Evolutionary conservation across 2,797 vertebrate species (phyloP), one percentile per base, ranked within the genome.

Genomic region (Eospalax fontanierii): DNA sequence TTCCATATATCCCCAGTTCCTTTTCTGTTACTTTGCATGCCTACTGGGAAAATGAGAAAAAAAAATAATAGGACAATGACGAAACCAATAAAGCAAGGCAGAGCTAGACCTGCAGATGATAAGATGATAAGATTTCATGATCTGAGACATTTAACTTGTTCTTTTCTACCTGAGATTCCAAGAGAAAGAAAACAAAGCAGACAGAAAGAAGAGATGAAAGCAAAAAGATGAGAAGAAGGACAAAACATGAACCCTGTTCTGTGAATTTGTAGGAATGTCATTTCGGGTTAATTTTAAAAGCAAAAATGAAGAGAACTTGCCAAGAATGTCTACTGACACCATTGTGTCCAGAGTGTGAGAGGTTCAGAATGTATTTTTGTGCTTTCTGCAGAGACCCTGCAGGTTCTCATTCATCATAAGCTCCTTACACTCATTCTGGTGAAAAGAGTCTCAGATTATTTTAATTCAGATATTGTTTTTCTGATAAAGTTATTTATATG

Each of bases 401-500:
- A 85, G 33, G 63, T 71, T 65, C 65, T 93, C 71, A 73, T 82
- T 76, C 33, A 26, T 91, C 74, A 71, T 24, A 24, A 21, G n/a
- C 18, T 91, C 21, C 82, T 86, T 82, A 63, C 57, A 50, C 85
- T 80, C 89, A 59, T 16, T 94, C 93, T 90, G 75, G 15, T 73
- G 43, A 35, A 22, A 16, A 95, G 46, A 61, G 0, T 30, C 28
- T 57, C 71, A 43, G 88, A 33, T 93, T 95, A 89, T 88, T 75
- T 94, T 92, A 96, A 95, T 94, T 87, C 12, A 4, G 50, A 50
- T 93, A 79, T 50, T 94, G 63, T 97, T 97, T 95, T 91, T 95
- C 89, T 91, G 96, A 87, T 91, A 93, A 66, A 95, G 8, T 80
- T 97, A 96, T 97, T 97, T 97, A 87, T 88, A 92, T 43, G 73